Base-by-base conservation (phyloP, 2,888 invertebrate genomes). In the Beris morrisii region DNA sequence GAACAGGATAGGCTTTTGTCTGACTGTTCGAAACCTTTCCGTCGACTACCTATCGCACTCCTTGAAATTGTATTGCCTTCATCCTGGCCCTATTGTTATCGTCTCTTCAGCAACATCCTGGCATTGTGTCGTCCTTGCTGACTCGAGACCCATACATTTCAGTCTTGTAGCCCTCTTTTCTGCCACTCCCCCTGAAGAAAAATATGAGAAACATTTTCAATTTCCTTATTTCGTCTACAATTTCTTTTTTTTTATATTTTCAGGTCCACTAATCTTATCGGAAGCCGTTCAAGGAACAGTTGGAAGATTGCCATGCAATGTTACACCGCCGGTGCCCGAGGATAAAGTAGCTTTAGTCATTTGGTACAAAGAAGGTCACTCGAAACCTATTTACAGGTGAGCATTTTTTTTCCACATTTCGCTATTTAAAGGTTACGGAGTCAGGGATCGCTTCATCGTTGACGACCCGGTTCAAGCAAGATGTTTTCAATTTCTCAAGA, bases 301-400 rank as follows among this genome's bases (percentile, higher is more conserved):
- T 63, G 81, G 79, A 44, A 76, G 76, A 30, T 70, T 81, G 72
- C 81, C 81, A 68, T 81, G 81, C 71, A 81, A 81, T 70, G 77
- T 81, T 38, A 81, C 81, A 66, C 80, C 81, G 69, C 80, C 80
- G 55, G 75, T 79, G 66, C 73, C 74, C 46, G 81, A 77, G 61
- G 81, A 81, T 74, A 78, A 77, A 67, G 81, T 81, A 65, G 78
- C 79, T 32, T 67, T 81, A 73, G 81, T 81, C 44, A 81, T 81
- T 72, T 81, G 81, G 81, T 81, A 81, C 69, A 81, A 81, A 72
- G 80, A 80, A 67, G 80, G 80, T 57, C 74, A 79, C 52, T 77
- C 77, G 70, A 79, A 80, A 66, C 81, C 81, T 43, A 81, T 81
- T 68, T 81, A 81, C 69, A 81, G 80, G 81, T 81, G 72, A 79